phyloP scores from a whole-genome alignment of 2,113 vertebrate genomes.

The Oncorhynchus clarkii region DNA sequence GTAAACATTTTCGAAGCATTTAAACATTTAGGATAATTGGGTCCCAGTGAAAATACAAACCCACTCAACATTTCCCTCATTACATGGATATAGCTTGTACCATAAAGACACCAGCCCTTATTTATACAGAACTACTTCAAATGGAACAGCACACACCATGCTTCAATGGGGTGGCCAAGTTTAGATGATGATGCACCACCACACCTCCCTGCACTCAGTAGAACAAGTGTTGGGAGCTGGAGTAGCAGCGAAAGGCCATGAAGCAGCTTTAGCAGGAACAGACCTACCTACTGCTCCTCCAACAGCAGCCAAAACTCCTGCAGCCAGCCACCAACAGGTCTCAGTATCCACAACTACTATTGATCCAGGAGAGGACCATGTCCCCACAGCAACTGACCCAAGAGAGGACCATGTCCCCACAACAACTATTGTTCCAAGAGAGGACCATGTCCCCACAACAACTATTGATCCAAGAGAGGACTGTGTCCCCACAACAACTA shows the following conservation, averaged over 20 bases:
- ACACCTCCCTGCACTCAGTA: constrained; percentile 71
- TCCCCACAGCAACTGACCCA: constrained; percentile 34
- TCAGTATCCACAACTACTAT: constrained; percentile 59
- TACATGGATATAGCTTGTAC: constrained; percentile 3
- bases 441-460: no score
- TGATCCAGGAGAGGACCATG: constrained; percentile 19
- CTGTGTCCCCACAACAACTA: no score
- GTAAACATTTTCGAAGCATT: neutral
- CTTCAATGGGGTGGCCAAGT: no score
- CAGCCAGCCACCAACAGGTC: neutral
- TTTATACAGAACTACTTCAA: constrained; percentile 3
- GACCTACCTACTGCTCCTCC: constrained; percentile 90
- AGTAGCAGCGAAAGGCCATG: constrained; percentile 93
- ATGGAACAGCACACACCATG: neutral
- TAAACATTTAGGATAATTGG: neutral
- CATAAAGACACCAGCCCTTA: neutral
- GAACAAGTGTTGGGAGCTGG: constrained; percentile 94
- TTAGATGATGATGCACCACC: constrained; percentile 51
- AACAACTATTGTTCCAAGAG: constrained; percentile 77
- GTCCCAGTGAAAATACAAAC: neutral
- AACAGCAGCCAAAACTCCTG: constrained; percentile 79
- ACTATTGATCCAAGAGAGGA: no score
- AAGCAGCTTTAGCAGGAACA: constrained; percentile 92
- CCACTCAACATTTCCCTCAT: neutral
- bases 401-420: constrained; percentile 69